Base-by-base conservation (phyloP, 2,888 invertebrate genomes). In the Dolomedes plantarius region DNA sequence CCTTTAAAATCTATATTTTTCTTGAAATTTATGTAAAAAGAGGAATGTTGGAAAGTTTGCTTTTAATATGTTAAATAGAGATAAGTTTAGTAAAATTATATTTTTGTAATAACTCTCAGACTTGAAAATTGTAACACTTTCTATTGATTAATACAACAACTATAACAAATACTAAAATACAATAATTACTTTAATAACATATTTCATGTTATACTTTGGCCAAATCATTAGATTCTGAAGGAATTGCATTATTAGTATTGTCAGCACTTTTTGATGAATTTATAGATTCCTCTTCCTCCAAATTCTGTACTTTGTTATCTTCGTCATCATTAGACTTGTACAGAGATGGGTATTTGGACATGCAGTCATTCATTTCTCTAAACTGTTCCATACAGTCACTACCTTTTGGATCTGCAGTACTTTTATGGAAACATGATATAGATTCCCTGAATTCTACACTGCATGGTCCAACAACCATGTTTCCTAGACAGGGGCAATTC, bases 381-480 rank as follows among this genome's bases (percentile, higher is more conserved):
- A 98, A 98, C 89, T 95, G 94, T 88, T 97, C 96, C 90, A 95
- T 95, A 92, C 98, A 98, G 90, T 98, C 97, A 68, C 95, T 95
- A 62, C 98, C 98, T 92, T 98, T 98, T 0, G 96, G 96, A 1
- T 98, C 97, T 1, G 95, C 95, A 83, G 94, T 94, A 89, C 91
- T 89, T 13, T 96, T 96, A 91, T 98, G 98, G 91, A 98, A 98
- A 92, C 98, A 98, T 36, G 96, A 95, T 92, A 98, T 98, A 1
- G 98, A 97, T 89, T 97, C 96, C 62, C 98, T 93, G 92, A 98
- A 98, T 91, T 97, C 95, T 16, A 95, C 93, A 0, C 97, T 98
- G 91, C 98, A 98, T 0, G 98, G 98, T 0, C 98, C 98, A 0
- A 97, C 96, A 5, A 98, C 97, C 96, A 98, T 98, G n/a, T 97